These are phyloP conservation scores for Pilophorus perplexus DNA, from an alignment of 2,888 invertebrate species.

Conservation along the genomic window DNA sequence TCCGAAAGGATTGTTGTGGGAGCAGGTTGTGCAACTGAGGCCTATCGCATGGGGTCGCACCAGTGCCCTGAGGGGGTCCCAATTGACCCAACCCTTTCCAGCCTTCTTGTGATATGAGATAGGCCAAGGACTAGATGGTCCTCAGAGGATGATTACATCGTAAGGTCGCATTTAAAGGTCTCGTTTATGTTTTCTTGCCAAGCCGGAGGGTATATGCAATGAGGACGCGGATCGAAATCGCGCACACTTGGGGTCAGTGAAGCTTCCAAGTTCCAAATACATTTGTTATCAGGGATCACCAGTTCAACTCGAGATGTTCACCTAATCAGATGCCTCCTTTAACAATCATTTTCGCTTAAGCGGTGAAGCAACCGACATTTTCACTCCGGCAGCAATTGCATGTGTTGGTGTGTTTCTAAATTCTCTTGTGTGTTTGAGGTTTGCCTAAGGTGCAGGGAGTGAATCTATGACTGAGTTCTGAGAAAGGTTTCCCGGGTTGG, in stretches of 20 bases:
- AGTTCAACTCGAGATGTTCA: too few relatives aligned
- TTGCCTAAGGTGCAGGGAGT: too few relatives aligned
- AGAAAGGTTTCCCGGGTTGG: too few relatives aligned
- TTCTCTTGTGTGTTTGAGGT: too few relatives aligned
- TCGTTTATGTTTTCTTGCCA: slow-evolving; percentile 26
- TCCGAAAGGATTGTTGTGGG: slow-evolving; percentile 8
- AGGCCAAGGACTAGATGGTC: slow-evolving; percentile 38
- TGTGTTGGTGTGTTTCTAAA: too few relatives aligned
- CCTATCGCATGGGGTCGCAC: slow-evolving; percentile 20
- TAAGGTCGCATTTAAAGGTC: slow-evolving; percentile 37
- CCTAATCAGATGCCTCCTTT: too few relatives aligned
- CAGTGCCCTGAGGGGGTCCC: slow-evolving; percentile 16
- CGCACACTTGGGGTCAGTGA: neutral
- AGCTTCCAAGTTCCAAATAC: too few relatives aligned
- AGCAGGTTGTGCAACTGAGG: slow-evolving; percentile 17
- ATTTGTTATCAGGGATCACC: slow-evolving; percentile 12
- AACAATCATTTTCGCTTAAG: too few relatives aligned
- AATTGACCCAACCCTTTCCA: slow-evolving; percentile 35
- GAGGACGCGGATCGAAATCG: slow-evolving; percentile 35
- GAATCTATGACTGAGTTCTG: too few relatives aligned
- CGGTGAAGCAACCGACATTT: too few relatives aligned
- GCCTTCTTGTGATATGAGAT: slow-evolving; percentile 36
- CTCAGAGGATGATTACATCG: slow-evolving; percentile 33
- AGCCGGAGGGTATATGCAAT: slow-evolving; percentile 27
- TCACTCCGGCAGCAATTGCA: too few relatives aligned